Percentiles rank a stretch among this genome's conserved stretches.
These are phyloP conservation scores for Diprion similis DNA, from an alignment of 1,140 invertebrate species.

Conservation along the genomic window DNA sequence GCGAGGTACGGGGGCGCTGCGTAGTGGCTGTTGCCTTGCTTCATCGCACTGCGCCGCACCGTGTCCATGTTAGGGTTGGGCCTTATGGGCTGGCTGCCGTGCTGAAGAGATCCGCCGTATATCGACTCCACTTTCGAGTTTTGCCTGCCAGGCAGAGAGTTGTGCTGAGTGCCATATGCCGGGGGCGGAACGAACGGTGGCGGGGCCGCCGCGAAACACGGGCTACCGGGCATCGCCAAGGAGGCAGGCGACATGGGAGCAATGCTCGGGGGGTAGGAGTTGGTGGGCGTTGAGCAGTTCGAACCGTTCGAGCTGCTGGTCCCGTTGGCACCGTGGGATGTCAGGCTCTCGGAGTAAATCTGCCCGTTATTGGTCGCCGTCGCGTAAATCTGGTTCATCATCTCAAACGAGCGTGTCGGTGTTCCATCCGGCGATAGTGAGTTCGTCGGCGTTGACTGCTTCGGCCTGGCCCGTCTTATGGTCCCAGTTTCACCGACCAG, in stretches of 20 bases:
- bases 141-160: slow-evolving; percentile 35
- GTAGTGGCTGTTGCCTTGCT: slow-evolving; percentile 51
- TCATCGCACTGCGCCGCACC: slow-evolving; percentile 53
- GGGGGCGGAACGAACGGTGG: slow-evolving; percentile 61
- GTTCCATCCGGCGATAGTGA: slow-evolving; percentile 52
- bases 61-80: slow-evolving; percentile 55
- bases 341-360: slow-evolving; percentile 34
- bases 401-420: slow-evolving; percentile 46
- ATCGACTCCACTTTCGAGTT: slow-evolving; percentile 44
- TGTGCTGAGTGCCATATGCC: slow-evolving; percentile 48
- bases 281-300: slow-evolving; percentile 40
- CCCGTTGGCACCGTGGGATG: slow-evolving; percentile 30
- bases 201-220: slow-evolving; percentile 44
- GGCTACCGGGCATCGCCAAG: slow-evolving; percentile 12
- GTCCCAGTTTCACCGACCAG: slow-evolving; percentile 59
- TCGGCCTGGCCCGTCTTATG: slow-evolving; percentile 56
- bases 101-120: slow-evolving; percentile 34
- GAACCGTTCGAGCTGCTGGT: slow-evolving; percentile 23
- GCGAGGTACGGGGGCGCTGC: slow-evolving; percentile 54
- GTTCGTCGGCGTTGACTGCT: slow-evolving; percentile 51
- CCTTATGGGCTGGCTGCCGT: slow-evolving; percentile 42
- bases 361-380: not conserved
- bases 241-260: slow-evolving; percentile 45
- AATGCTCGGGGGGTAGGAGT: slow-evolving; percentile 47
- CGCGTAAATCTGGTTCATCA: not conserved